Evolutionary conservation across 2,888 invertebrate species (phyloP), one percentile per base, ranked within the genome.

Genomic region (Heteromyza rotundicornis): DNA sequence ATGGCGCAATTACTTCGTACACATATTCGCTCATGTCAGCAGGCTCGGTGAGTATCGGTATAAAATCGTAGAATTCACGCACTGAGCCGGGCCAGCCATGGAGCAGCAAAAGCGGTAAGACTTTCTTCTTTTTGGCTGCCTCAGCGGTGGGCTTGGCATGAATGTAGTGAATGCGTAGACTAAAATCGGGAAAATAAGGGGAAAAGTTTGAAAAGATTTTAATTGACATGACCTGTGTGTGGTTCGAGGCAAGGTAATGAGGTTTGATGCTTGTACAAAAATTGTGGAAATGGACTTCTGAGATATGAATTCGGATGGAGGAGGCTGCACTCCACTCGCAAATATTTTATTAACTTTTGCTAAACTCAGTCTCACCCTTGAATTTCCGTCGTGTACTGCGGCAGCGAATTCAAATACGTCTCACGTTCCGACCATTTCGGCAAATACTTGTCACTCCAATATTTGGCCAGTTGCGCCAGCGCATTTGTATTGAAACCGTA

Each of bases 1-100:
- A 90, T 0, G 90, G 90, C 0, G 84, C 86, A 16, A 91, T 84
- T 62, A 90, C 80, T 78, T 92, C 90, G 70, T 90, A 90, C 0
- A 88, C 88, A 69, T 88, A 88, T 49, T 87, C 84, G n/a, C 82
- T 77, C 24, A 84, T 84, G 0, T 82, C 72, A 2, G 82, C 79
- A 0, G 86, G 84, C 0, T 84, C 84, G 0, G 85, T 88, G 20
- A 92, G 80, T 64, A 87, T 74, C 0, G 92, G 92, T 58, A 92
- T 89, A 17, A 92, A 80, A 60, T 90, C 90, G 75, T 90, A 90
- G 80, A 93, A 94, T 79, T 95, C 94, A 2, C 89, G 86, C 16
- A 94, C 82, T 0, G 92, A 92, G 1, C 94, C 92, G 0, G 95
- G 95, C 95, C 95, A 95, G n/a, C 95, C 94, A 69, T 95, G 94